Evolutionary conservation across 1,140 invertebrate species (phyloP), one percentile per base, ranked within the genome.

Genomic region (Eupristina koningsbergeri): DNA sequence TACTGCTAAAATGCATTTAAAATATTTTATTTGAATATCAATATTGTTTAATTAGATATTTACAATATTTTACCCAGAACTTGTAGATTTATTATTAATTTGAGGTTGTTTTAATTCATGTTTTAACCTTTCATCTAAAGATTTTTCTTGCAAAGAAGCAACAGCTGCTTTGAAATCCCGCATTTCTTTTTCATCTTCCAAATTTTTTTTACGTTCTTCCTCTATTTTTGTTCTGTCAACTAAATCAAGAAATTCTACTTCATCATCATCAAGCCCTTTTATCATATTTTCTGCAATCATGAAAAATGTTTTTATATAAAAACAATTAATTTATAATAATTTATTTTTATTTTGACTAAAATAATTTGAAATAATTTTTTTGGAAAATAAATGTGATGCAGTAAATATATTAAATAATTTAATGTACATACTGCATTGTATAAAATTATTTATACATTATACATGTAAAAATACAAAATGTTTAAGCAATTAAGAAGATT

Each of bases 191-290:
- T 95, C 94, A 89, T 98, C 97, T 89, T 98, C 96, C 53, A 95
- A 90, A 88, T 94, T 94, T 83, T 97, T 96, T 89, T 95, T 95
- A 81, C 95, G 94, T 85, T 98, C 97, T 58, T 96, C 96, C 83
- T 96, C 96, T 53, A 97, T 93, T 93, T 97, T 98, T 31, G 95
- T 96, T 85, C 95, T 93, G 91, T 98, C 97, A 15, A 99, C 96
- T 71, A 97, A 93, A 88, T 99, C 97, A 15, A 99, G 92, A 92
- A 99, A 99, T 86, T 97, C 96, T 0, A 98, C 96, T 93, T 99
- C 98, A 92, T 99, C 98, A 90, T 98, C 97, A 91, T 99, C 98
- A 5, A 99, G 92, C 15, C 97, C 97, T 92, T 97, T 96, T 83
- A 99, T 98, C 94, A 98, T 96, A 93, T 99, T 98, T 92, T 98